Conservation (phyloP, 2,888 invertebrate genomes). For the Tubulanus polymorphus region DNA sequence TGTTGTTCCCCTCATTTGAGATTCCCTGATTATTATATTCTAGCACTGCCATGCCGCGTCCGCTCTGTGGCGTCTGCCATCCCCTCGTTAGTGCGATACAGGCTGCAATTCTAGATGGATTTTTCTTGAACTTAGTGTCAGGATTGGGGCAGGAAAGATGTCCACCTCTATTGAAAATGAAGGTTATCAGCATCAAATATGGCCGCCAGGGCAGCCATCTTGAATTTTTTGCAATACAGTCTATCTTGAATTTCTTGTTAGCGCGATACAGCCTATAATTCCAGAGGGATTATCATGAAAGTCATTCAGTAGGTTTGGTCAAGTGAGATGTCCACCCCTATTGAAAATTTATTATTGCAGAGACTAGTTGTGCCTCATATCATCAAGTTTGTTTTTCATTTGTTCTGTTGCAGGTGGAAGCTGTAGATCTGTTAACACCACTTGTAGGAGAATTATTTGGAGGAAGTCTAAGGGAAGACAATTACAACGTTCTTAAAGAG, state of each 20-base stretch:
- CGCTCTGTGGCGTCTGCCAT: no score
- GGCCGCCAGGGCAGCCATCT: no score
- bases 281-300: neutral
- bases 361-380: neutral
- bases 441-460: constrained; percentile 91
- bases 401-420: constrained; percentile 48
- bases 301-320: neutral
- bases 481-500: constrained; percentile 55
- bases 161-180: no score
- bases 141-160: no score
- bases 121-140: no score
- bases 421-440: constrained; percentile 82
- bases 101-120: no score
- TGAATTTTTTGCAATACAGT: no score
- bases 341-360: neutral
- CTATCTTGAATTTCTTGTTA: no score
- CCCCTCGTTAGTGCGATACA: no score
- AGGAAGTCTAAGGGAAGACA: constrained; percentile 86
- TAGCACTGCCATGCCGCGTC: no score
- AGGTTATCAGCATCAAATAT: no score
- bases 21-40: neutral
- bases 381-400: neutral
- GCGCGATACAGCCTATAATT: no score
- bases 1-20: neutral
- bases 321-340: neutral